phyloP scores from a whole-genome alignment of 2,888 invertebrate species.

The Hyposoter didymator region DNA sequence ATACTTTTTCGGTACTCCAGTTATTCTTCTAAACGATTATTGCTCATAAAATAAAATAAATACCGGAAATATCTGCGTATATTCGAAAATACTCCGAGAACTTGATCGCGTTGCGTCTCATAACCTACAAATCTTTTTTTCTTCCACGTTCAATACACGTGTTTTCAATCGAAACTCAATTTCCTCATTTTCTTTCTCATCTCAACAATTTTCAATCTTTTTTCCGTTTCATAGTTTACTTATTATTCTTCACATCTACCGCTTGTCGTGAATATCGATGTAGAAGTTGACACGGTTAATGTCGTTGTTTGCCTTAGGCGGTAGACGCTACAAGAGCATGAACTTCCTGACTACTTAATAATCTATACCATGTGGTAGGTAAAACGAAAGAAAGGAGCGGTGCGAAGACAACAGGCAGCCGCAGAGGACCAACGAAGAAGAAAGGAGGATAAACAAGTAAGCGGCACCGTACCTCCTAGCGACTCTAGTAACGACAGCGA shows the following conservation, averaged over 20 bases:
- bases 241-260: neutral
- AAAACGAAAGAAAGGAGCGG: conserved; percentile 88
- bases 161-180: neutral
- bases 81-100: neutral
- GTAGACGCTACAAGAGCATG: conserved; percentile 78
- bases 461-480: conserved; percentile 82
- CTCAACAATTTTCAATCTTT: neutral
- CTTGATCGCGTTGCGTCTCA: neutral
- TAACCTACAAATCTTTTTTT: conserved; percentile 5
- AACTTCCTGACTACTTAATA: conserved; percentile 83
- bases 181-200: neutral
- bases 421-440: conserved; percentile 82
- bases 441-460: conserved; percentile 81
- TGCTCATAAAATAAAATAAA: neutral
- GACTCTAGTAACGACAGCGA: conserved; percentile 84
- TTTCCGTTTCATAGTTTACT: neutral
- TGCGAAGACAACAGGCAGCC: conserved; percentile 83
- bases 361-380: conserved; percentile 84
- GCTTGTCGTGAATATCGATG: neutral
- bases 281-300: neutral
- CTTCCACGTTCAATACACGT: neutral
- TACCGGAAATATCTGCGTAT: neutral
- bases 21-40: neutral
- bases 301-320: conserved; percentile 58
- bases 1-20: neutral